phyloP scores from a whole-genome alignment of 2,888 invertebrate genomes.

The Phalera bucephala region DNA sequence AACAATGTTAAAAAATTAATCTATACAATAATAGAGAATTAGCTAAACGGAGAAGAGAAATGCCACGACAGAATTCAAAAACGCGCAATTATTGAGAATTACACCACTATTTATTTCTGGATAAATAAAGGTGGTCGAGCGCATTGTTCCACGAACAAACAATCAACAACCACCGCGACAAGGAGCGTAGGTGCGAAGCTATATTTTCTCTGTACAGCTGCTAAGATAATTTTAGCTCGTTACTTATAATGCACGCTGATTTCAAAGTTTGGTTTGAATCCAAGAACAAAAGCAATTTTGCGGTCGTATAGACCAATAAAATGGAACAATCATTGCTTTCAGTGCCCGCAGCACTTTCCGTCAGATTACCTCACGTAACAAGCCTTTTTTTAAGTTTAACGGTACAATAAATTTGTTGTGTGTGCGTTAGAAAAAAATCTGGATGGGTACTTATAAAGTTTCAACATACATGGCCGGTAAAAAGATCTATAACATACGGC shows the following conservation, averaged over 20 bases:
- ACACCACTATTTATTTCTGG: slow-evolving; percentile 23
- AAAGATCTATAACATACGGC: slow-evolving; percentile 51
- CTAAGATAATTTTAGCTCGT: slow-evolving; percentile 28
- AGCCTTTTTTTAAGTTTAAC: slow-evolving; percentile 19
- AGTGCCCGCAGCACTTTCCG: slow-evolving; percentile 27
- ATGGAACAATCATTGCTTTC: slow-evolving; percentile 28
- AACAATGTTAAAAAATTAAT: too few species aligned
- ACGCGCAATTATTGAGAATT: slow-evolving; percentile 16
- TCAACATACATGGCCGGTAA: slow-evolving; percentile 61
- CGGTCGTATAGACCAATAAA: slow-evolving; percentile 24
- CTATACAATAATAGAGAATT: too few species aligned
- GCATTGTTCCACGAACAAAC: slow-evolving; percentile 54
- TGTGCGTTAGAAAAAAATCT: slow-evolving; percentile 19
- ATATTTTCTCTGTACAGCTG: slow-evolving; percentile 38
- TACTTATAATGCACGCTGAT: slow-evolving; percentile 19
- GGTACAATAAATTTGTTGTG: slow-evolving; percentile 29
- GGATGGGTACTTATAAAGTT: slow-evolving; percentile 28
- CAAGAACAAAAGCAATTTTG: slow-evolving; percentile 31
- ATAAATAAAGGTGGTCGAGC: slow-evolving; percentile 39
- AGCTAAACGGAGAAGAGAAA: too few species aligned
- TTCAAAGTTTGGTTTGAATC: slow-evolving; percentile 24
- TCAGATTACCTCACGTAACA: slow-evolving; percentile 28
- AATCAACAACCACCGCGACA: slow-evolving; percentile 32
- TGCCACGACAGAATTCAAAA: too few species aligned
- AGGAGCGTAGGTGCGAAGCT: slow-evolving; percentile 38